Conservation (phyloP, 2,113 vertebrate genomes). For the Oryzias celebensis region DNA sequence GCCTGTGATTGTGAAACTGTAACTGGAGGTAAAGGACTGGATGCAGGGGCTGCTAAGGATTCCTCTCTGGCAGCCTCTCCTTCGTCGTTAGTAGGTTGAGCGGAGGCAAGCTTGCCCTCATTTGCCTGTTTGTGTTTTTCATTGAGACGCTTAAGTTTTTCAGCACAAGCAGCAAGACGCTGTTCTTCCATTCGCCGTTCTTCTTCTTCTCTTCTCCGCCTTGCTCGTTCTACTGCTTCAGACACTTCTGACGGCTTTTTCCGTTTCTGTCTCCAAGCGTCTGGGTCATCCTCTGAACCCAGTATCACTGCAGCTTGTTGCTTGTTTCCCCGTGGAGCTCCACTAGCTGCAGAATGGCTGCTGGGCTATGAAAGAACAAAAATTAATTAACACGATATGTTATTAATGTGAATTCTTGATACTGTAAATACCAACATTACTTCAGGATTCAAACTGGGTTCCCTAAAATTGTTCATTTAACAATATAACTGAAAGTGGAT, state of each 20-base stretch:
- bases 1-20: conserved; percentile 43
- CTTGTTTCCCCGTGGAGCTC: conserved; percentile 59
- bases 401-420: too few relatives aligned
- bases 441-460: too few relatives aligned
- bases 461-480: too few relatives aligned
- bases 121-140: conserved; percentile 85
- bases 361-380: conserved; percentile 31
- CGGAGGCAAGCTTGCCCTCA: conserved; percentile 46
- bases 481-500: too few relatives aligned
- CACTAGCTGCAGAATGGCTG: conserved; percentile 39
- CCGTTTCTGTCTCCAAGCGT: conserved; percentile 95
- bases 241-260: conserved; percentile 91
- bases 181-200: conserved; percentile 97
- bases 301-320: conserved; percentile 59
- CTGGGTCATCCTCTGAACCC: conserved; percentile 83
- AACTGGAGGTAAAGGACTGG: conserved; percentile 46
- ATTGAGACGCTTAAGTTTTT: conserved; percentile 93
- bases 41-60: conserved; percentile 21
- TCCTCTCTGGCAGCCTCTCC: conserved; percentile 34
- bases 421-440: too few relatives aligned
- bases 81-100: conserved; percentile 45
- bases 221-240: conserved; percentile 92
- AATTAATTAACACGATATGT: not conserved
- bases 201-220: conserved; percentile 92
- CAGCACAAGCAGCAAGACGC: conserved; percentile 94